Evolutionary conservation across 2,797 vertebrate genomes (phyloP).

Genomic region (Sus cebifrons): DNA sequence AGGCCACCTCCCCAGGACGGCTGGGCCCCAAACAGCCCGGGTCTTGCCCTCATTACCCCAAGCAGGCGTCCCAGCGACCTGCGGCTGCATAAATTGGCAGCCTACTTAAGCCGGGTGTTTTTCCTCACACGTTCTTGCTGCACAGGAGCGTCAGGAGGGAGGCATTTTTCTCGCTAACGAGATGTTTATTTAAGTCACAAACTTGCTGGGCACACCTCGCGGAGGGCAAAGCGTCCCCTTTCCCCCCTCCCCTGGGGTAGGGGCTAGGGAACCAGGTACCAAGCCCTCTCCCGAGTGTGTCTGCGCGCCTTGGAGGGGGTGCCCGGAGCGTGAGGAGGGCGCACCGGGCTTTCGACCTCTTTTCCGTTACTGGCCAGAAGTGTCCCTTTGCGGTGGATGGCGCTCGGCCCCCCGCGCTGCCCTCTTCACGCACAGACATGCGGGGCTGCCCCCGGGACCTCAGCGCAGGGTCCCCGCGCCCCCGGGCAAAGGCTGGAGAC

Average conservation of each 20-base stretch:
- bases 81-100: slow-evolving; percentile 14
- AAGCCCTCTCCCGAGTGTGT: background rate
- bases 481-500: no score
- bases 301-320: background rate
- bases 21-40: background rate
- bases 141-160: fast-evolving
- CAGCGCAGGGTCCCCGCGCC: background rate
- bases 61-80: background rate
- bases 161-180: background rate
- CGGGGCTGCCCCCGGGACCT: background rate
- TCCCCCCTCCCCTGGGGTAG: no score
- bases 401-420: background rate
- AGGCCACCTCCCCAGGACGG: background rate
- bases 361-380: fast-evolving
- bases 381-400: background rate
- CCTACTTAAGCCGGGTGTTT: background rate
- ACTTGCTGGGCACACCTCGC: slow-evolving; percentile 61
- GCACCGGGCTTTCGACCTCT: background rate
- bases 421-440: background rate
- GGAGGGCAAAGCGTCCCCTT: background rate
- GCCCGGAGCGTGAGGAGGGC: background rate
- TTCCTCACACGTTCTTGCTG: background rate
- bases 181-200: background rate
- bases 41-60: background rate
- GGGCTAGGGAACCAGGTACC: fast-evolving